A percentile compares a stretch with the other conserved stretches of the same genome.
phyloP scores from a whole-genome alignment of 1,140 invertebrate genomes.

The Anoplolepis gracilipes region DNA sequence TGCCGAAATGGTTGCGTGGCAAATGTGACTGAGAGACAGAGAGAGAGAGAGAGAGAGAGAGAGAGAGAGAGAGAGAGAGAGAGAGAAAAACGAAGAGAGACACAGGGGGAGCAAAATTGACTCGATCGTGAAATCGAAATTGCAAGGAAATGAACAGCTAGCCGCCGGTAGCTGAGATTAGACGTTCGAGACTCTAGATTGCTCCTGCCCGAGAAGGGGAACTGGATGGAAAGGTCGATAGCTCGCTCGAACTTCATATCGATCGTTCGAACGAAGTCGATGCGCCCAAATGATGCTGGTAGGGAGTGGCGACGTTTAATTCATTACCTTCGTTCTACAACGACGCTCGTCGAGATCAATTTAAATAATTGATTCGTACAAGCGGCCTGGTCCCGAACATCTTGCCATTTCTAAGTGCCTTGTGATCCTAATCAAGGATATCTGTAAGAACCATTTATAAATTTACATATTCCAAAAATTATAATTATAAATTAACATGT shows the following conservation, averaged over 20 bases:
- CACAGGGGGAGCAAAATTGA: slow-evolving; percentile 75
- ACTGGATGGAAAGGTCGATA: slow-evolving; percentile 48
- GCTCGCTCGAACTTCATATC: slow-evolving; percentile 46
- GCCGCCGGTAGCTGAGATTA: slow-evolving; percentile 67
- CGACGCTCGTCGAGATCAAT: slow-evolving; percentile 66
- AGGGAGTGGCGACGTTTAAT: slow-evolving; percentile 72
- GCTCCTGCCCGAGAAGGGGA: slow-evolving; percentile 31
- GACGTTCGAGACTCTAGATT: slow-evolving; percentile 63
- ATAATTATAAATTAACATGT: slow-evolving; percentile 21
- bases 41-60: too few relatives aligned
- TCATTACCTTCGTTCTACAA: slow-evolving; percentile 69
- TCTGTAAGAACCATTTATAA: slow-evolving; percentile 9
- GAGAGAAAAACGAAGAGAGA: background rate
- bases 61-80: too few relatives aligned
- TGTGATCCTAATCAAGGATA: slow-evolving; percentile 45
- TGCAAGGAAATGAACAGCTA: slow-evolving; percentile 74
- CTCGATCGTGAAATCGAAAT: slow-evolving; percentile 78
- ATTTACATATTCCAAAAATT: background rate
- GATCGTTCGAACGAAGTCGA: slow-evolving; percentile 56
- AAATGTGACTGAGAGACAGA: background rate
- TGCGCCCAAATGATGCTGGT: slow-evolving; percentile 56
- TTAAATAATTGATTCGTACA: slow-evolving; percentile 73
- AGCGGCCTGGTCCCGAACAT: slow-evolving; percentile 63
- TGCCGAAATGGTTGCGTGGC: slow-evolving; percentile 39
- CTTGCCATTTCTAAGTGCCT: slow-evolving; percentile 46